Evolutionary conservation across 2,888 invertebrate species (phyloP), one percentile per base, ranked within the genome.

Genomic region (Epinotia ramella): DNA sequence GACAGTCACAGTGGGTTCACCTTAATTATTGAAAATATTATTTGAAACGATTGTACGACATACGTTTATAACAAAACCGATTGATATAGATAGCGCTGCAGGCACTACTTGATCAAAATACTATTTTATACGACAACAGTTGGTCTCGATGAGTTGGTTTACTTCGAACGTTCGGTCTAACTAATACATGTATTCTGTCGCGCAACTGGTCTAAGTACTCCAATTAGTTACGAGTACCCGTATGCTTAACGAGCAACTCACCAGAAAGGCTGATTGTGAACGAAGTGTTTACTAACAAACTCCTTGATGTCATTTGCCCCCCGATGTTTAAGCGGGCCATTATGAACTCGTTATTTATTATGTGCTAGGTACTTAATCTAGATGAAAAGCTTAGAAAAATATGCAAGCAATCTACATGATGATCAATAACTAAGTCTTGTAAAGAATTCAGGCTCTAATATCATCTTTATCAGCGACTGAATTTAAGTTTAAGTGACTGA

Each of bases 281-380:
- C 56, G 40, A 66, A 66, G 16, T 57, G 20, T 57, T 44, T 68
- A 68, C 20, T 68, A 59, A 68, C 68, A 57, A 57, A 68, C 59
- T 57, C 20, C 16, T 44, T 20, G 13, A 20, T 44, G 56, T 68
- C 57, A 57, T 68, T 57, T 57, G 57, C 56, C 67, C 28, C 53
- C 33, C 6, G 67, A 56, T 67, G 40, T 40, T 16, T 49, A 24
- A 24, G 18, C n/a, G 53, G 33, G 18, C n/a, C 53, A 53, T 56
- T 67, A 66, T 56, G 33, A 18, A 33, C 6, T 53, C 18, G 16
- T 18, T 56, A 33, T 67, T 33, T 16, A 28, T 53, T 56, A 67
- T 40, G 33, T 40, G 40, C 11, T 16, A 49, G 16, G 16, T 28
- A 65, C 49, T 49, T 49, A n/a, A 62, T 49, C 28, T 59, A 40